These are phyloP conservation scores for Parasteatoda tepidariorum DNA, from an alignment of 1,140 invertebrate genomes.

Conservation along the genomic window DNA sequence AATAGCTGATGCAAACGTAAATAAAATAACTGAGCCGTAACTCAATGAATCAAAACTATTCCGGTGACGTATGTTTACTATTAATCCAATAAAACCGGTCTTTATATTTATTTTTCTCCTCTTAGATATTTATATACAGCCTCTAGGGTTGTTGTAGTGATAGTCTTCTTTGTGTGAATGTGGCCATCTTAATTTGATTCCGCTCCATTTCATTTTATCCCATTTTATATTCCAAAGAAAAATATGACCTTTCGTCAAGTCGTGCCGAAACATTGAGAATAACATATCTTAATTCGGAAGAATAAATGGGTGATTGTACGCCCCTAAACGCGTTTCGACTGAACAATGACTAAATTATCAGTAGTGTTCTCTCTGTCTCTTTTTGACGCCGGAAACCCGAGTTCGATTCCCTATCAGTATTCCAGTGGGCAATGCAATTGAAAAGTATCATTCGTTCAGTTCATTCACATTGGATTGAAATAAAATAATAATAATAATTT, in stretches of 20 bases:
- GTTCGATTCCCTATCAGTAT: background rate
- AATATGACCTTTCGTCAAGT: constrained; percentile 13
- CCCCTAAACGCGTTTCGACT: constrained; percentile 2
- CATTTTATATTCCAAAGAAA: constrained; percentile 1
- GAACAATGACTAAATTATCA: constrained; percentile 12
- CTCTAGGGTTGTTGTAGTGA: too few species aligned
- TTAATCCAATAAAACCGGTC: too few species aligned
- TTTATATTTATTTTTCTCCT: too few species aligned
- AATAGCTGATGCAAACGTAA: too few species aligned
- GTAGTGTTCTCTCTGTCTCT: background rate
- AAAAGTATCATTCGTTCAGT: background rate
- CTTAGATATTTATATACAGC: too few species aligned
- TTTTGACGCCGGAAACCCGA: background rate
- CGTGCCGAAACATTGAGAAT: background rate
- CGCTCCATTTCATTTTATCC: background rate
- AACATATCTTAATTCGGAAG: background rate
- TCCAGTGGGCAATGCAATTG: background rate
- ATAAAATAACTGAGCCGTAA: too few species aligned
- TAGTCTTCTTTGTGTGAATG: too few species aligned
- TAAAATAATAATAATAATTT: too few species aligned
- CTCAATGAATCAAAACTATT: too few species aligned
- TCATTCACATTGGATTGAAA: background rate
- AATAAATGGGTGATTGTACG: constrained; percentile 12
- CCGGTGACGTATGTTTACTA: too few species aligned
- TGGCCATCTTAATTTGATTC: too few species aligned